Evolutionary conservation across 2,888 invertebrate species (phyloP), one percentile per base, ranked within the genome.

Genomic region (Digitonthophagus gazella): DNA sequence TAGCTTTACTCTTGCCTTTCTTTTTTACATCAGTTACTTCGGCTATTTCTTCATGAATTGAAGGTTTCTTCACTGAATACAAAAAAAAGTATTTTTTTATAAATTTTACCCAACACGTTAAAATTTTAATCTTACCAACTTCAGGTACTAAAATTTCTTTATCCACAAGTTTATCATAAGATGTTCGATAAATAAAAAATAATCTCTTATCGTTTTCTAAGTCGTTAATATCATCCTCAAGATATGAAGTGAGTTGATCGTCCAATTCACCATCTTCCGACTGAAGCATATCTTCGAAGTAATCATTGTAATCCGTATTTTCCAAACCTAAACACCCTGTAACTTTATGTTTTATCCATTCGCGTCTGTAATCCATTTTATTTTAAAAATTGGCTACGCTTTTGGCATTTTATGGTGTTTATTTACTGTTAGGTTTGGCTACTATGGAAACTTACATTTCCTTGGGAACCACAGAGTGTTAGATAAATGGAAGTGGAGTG

Each of bases 141-240:
- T 93, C 91, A 74, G 88, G 84, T 55, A 89, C 86, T 2, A 90
- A 86, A 70, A 92, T 88, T 80, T 93, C 92, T 78, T 91, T 91
- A 76, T 93, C 92, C 15, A 91, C 86, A 5, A 91, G 83, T 78
- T 90, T 91, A 75, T 90, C 91, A 65, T 88, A 89, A 74, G 90
- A 89, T 0, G 90, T 90, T 78, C 90, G 90, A 76, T 90, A 87
- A 14, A 92, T 84, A 75, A 87, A 90, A 74, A 93, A 84, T 15
- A 90, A 83, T 75, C 87, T 86, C 71, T 85, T 88, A 15, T 88
- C 85, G 56, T 89, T 76, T 70, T 79, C 81, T 67, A 83, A 80
- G 1, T 83, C 81, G 20, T 82, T 83, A 18, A 86, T 84, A 71
- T 87, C 84, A 8, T 84, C 84, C 69, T 87, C 85, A 1, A 90